Conservation (phyloP, 2,797 vertebrate species). For the Brotula barbata region DNA sequence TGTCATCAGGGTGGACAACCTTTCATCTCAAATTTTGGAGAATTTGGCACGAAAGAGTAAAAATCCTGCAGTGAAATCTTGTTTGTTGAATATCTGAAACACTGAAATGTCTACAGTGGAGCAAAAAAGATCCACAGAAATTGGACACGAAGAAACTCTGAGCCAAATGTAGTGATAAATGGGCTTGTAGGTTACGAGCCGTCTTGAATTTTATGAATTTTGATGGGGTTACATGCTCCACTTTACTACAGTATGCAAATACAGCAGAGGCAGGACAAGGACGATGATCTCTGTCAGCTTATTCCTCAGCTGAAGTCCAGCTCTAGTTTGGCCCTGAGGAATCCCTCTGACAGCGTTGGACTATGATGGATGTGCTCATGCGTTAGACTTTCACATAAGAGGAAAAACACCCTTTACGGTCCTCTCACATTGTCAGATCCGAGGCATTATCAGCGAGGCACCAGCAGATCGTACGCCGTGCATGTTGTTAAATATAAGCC, state of each 20-base stretch:
- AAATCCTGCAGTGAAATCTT: too few species aligned
- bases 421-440: slow-evolving; percentile 49
- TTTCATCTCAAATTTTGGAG: too few species aligned
- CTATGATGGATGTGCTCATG: slow-evolving; percentile 47
- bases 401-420: slow-evolving; percentile 34
- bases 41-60: too few species aligned
- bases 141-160: too few species aligned
- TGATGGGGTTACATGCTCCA: too few species aligned
- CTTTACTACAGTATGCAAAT: slow-evolving; percentile 22
- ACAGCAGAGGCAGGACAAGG: slow-evolving; percentile 33
- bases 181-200: too few species aligned
- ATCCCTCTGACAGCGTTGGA: slow-evolving; percentile 19
- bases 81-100: too few species aligned
- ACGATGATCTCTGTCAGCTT: slow-evolving; percentile 41
- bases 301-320: slow-evolving; percentile 38
- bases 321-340: slow-evolving; percentile 25
- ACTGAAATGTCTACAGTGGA: too few species aligned
- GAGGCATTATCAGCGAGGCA: slow-evolving; percentile 54
- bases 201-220: too few species aligned
- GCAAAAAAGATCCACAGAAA: too few species aligned
- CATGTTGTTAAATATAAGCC: neutral
- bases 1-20: too few species aligned
- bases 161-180: too few species aligned
- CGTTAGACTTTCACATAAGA: slow-evolving; percentile 48
- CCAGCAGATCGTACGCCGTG: slow-evolving; percentile 48